Conservation (phyloP, 1,140 invertebrate species). For the Phortica variegata region DNA sequence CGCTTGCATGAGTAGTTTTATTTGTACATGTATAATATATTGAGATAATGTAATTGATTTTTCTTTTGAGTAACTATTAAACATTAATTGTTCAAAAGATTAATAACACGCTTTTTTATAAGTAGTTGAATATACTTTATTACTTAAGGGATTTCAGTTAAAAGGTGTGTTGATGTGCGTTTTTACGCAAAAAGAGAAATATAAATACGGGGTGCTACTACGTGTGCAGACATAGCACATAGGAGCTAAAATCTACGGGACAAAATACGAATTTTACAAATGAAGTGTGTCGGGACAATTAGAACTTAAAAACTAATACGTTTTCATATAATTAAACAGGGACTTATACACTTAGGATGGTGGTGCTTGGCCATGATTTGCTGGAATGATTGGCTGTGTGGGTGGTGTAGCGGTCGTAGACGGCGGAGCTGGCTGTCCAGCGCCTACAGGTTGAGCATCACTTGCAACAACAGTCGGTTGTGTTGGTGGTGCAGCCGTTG, state of each 20-base stretch:
- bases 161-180: too few species aligned
- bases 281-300: too few species aligned
- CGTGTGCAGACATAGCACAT: too few species aligned
- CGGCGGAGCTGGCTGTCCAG: slow-evolving; percentile 11
- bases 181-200: too few species aligned
- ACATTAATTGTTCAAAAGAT: too few species aligned
- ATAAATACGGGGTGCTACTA: too few species aligned
- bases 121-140: not conserved
- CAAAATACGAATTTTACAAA: too few species aligned
- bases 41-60: too few species aligned
- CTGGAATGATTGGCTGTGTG: slow-evolving; percentile 33
- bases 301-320: slow-evolving; percentile 28
- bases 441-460: not conserved
- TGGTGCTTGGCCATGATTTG: slow-evolving; percentile 18
- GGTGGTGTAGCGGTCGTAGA: slow-evolving; percentile 13
- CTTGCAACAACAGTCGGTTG: not conserved
- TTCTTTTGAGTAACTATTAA: too few species aligned
- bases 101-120: not conserved
- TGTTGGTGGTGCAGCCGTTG: slow-evolving; percentile 15
- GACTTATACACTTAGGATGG: slow-evolving; percentile 30
- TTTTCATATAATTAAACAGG: slow-evolving; percentile 24
- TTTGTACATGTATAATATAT: too few species aligned
- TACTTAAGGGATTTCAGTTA: too few species aligned
- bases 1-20: not conserved
- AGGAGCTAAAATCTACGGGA: too few species aligned